A percentile compares a stretch with the other conserved stretches of the same genome.
phyloP scores from a whole-genome alignment of 2,888 invertebrate species.

The Cataglyphis altisquamis region DNA sequence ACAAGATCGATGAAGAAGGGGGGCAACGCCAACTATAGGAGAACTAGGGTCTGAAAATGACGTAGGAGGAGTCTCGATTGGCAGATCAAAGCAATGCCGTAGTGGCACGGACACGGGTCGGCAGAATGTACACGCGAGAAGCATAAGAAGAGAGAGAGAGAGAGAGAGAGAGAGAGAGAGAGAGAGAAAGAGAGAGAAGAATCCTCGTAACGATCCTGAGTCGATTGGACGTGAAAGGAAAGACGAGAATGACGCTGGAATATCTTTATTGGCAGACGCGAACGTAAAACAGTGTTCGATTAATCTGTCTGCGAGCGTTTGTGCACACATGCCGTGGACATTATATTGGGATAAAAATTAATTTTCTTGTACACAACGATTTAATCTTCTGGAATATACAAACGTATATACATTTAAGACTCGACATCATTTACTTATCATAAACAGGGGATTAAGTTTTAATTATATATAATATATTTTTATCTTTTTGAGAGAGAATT shows the following conservation, averaged over 20 bases:
- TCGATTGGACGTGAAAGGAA: constrained; percentile 44
- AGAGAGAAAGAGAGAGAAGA: constrained; percentile 29
- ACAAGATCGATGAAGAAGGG: constrained; percentile 59
- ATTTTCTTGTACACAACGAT: background rate
- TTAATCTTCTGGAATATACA: background rate
- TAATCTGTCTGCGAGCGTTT: constrained; percentile 20
- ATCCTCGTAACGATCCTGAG: constrained; percentile 45
- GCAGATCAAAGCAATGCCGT: constrained; percentile 52
- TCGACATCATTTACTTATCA: background rate
- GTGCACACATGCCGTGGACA: background rate
- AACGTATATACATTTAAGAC: background rate
- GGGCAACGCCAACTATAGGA: constrained; percentile 17
- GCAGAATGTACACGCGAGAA: constrained; percentile 20
- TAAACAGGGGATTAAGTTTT: background rate
- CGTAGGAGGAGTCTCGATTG: constrained; percentile 52
- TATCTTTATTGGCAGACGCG: constrained; percentile 43
- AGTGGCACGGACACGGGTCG: constrained; percentile 35
- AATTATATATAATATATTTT: constrained; percentile 6
- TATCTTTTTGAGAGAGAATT: background rate
- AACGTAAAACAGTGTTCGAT: constrained; percentile 41
- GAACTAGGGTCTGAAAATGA: constrained; percentile 57
- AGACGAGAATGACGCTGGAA: constrained; percentile 46
- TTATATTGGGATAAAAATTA: background rate
- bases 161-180: background rate
- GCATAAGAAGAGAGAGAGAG: constrained; percentile 20